phyloP scores from a whole-genome alignment of 2,113 vertebrate genomes.

The Clarias batrachus region DNA sequence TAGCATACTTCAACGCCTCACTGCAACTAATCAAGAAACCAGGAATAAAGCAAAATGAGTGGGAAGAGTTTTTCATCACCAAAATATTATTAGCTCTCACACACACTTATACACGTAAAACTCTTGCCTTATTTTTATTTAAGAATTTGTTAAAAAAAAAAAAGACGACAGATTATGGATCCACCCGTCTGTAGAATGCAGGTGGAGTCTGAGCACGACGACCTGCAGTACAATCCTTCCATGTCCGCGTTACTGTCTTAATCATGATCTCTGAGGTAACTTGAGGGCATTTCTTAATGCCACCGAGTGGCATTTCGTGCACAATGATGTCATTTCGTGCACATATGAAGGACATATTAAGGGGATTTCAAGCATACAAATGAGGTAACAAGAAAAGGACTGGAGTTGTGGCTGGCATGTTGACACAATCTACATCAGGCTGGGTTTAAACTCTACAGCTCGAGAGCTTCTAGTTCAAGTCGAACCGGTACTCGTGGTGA shows the following conservation, averaged over 20 bases:
- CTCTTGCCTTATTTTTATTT: too few relatives aligned
- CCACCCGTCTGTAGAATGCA: background rate
- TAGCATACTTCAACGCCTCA: background rate
- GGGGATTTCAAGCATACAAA: background rate
- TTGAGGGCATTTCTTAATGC: background rate
- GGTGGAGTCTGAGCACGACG: background rate
- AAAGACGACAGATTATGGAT: background rate
- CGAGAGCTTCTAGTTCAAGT: too few relatives aligned
- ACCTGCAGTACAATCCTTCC: background rate
- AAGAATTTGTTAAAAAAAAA: too few relatives aligned
- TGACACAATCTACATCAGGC: too few relatives aligned
- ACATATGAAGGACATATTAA: background rate
- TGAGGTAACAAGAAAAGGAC: background rate
- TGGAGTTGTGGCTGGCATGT: background rate
- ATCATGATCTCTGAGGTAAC: background rate
- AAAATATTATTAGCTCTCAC: too few relatives aligned
- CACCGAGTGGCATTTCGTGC: slow-evolving; percentile 12
- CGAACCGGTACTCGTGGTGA: too few relatives aligned
- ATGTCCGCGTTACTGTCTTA: background rate
- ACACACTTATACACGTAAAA: too few relatives aligned
- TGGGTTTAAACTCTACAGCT: too few relatives aligned
- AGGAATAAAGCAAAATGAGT: background rate
- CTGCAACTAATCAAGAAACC: background rate
- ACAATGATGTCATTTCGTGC: too few relatives aligned
- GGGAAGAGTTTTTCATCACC: background rate